A percentile compares a stretch with the other conserved stretches of the same genome.
Conservation (phyloP, 2,797 vertebrate species). For the Syndactyla subalaris region DNA sequence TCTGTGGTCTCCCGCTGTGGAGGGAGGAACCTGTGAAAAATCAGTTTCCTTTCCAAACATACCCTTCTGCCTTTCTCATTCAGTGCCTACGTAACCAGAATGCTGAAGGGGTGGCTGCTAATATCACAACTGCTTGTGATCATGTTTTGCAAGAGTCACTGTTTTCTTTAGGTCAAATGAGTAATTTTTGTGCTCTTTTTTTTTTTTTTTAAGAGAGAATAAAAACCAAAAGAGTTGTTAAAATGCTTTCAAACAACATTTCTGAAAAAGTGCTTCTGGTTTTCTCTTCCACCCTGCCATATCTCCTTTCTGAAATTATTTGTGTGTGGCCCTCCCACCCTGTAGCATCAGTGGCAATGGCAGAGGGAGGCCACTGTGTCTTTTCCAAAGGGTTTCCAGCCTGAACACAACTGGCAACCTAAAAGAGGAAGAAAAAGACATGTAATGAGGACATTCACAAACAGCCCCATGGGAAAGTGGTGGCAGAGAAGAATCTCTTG, state of each 20-base stretch:
- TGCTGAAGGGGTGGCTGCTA: conserved; percentile 20
- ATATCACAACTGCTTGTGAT: neutral
- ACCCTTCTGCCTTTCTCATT: conserved; percentile 27
- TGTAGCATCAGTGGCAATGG: neutral
- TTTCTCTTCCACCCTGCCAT: neutral
- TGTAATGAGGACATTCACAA: neutral
- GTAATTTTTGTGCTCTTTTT: neutral
- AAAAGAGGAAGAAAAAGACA: neutral
- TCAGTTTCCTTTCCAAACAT: conserved; percentile 49
- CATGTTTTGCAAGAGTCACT: neutral
- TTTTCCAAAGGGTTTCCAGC: neutral
- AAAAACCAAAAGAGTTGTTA: neutral
- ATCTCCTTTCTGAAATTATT: neutral
- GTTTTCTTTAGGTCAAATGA: neutral
- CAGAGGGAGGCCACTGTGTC: neutral
- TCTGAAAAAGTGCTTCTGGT: neutral
- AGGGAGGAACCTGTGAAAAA: conserved; percentile 43
- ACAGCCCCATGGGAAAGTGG: neutral
- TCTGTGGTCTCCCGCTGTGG: conserved; percentile 47
- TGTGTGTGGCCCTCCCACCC: neutral
- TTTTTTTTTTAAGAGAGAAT: neutral
- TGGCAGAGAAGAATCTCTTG: neutral
- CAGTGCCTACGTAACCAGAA: neutral
- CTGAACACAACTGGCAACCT: neutral
- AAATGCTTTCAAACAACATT: neutral